Evolutionary conservation across 2,797 vertebrate genomes (phyloP), one percentile per base, ranked within the genome.

Genomic region (Sciaenops ocellatus): DNA sequence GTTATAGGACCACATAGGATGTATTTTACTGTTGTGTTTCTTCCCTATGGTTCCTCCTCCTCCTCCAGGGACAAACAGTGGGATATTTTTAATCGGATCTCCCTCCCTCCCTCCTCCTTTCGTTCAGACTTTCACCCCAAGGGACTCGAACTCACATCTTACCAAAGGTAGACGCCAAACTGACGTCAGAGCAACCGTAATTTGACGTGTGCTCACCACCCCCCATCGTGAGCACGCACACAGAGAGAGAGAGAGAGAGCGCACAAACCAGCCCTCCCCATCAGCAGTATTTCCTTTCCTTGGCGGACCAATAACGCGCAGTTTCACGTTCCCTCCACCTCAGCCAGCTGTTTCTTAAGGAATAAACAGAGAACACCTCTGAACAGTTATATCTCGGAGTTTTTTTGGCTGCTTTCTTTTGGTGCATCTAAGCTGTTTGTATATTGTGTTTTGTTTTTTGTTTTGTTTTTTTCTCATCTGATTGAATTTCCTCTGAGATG

Each of bases 141-240:
- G 93, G 95, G 95, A 96, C 92, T 91, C 85, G 90, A 93, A 86
- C 91, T 90, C 86, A 88, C 92, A 92, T 95, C 92, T 89, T 90
- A 94, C 93, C 90, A 92, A 94, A 96, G 96, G 96, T 97, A 95
- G 92, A 96, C 79, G 91, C 74, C 85, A 89, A 81, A 93, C 90
- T 98, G 97, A 98, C 97, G 97, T 98, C 97, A 98, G 95, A 94
- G 87, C 90, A 76, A 79, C 93, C 95, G 96, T 96, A 94, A 95
- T 95, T 95, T 97, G 97, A 98, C 97, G 97, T 96, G 95, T 95
- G 93, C 42, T 13, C 95, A 88, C 93, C 95, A 90, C 70, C 93
- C 94, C 42, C 42, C 42, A 13, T 15, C 93, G 87, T 46, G 59
- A 15, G 62, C 94, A 94, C 91, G 41, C 61, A 6, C 70, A 22